phyloP scores from a whole-genome alignment of 2,888 invertebrate genomes.

The Perizoma affinitatum region DNA sequence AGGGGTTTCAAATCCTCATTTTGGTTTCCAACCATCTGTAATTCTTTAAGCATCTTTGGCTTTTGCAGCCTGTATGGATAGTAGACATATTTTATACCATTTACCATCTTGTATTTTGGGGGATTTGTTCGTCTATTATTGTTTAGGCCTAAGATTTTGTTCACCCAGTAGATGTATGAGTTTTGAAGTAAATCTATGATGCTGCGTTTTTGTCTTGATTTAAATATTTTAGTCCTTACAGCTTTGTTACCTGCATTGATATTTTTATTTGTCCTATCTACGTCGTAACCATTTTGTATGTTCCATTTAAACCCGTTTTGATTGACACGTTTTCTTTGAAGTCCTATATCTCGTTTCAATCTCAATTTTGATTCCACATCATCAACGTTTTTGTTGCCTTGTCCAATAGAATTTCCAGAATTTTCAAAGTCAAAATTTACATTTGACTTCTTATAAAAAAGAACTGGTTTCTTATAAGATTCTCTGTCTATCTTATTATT shows the following conservation, averaged over 20 bases:
- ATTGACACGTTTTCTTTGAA: neutral
- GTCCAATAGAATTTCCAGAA: slow-evolving; percentile 9
- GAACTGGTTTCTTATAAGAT: slow-evolving; percentile 28
- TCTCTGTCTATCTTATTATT: slow-evolving; percentile 41
- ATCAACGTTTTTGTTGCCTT: slow-evolving; percentile 4
- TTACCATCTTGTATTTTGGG: slow-evolving; percentile 63
- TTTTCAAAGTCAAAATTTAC: slow-evolving; percentile 32
- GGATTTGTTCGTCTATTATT: slow-evolving; percentile 52
- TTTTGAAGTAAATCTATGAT: slow-evolving; percentile 66
- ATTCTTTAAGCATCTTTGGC: slow-evolving; percentile 56
- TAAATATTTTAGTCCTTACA: slow-evolving; percentile 32
- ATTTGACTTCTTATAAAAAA: slow-evolving; percentile 36
- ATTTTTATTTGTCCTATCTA: neutral
- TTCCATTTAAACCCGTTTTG: neutral
- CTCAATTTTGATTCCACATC: slow-evolving; percentile 8
- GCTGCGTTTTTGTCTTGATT: slow-evolving; percentile 61
- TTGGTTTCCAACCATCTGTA: slow-evolving; percentile 44
- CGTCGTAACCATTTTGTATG: neutral
- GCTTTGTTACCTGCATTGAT: neutral
- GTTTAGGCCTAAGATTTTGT: slow-evolving; percentile 56
- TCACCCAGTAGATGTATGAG: slow-evolving; percentile 69
- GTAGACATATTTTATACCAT: slow-evolving; percentile 70
- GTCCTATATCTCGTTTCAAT: slow-evolving; percentile 2
- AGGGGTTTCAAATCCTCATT: slow-evolving; percentile 50
- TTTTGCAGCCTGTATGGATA: slow-evolving; percentile 57